A percentile compares a stretch with the other conserved stretches of the same genome.
phyloP scores from a whole-genome alignment of 2,888 invertebrate species.

The Deilephila elpenor region DNA sequence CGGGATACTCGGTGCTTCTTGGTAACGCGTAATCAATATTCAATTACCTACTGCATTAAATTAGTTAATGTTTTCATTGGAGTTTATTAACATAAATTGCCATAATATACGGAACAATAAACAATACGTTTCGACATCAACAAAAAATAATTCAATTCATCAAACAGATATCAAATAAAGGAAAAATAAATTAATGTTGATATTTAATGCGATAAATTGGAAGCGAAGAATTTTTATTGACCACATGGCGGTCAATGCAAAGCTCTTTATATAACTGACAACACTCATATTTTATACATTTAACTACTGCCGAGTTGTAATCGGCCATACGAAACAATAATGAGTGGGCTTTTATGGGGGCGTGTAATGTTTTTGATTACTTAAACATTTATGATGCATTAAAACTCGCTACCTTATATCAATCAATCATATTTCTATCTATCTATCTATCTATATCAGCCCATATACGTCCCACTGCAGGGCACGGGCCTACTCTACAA shows the following conservation, averaged over 20 bases:
- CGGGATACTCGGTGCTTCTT: constrained; percentile 2
- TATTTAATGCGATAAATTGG: constrained; percentile 45
- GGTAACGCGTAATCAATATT: constrained; percentile 18
- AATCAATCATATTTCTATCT: constrained; percentile 24
- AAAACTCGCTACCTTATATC: constrained; percentile 27
- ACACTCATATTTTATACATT: constrained; percentile 66
- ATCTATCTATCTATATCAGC: too few species aligned
- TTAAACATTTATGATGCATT: constrained; percentile 47
- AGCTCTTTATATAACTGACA: constrained; percentile 56
- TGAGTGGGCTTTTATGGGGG: constrained; percentile 67
- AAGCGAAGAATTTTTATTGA: constrained; percentile 59
- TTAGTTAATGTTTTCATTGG: background rate
- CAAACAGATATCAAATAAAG: background rate
- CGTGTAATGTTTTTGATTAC: constrained; percentile 57
- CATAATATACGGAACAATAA: background rate
- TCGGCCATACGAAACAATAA: constrained; percentile 54
- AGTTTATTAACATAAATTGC: background rate
- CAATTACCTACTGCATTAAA: constrained; percentile 1
- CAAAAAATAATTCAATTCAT: background rate
- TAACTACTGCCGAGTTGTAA: constrained; percentile 57
- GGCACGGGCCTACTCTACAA: too few species aligned
- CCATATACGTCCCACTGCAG: too few species aligned
- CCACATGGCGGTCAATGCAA: constrained; percentile 46
- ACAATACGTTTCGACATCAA: background rate
- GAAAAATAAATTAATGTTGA: constrained; percentile 9